phyloP scores from a whole-genome alignment of 2,797 vertebrate species.

The Eulemur rubriventer region DNA sequence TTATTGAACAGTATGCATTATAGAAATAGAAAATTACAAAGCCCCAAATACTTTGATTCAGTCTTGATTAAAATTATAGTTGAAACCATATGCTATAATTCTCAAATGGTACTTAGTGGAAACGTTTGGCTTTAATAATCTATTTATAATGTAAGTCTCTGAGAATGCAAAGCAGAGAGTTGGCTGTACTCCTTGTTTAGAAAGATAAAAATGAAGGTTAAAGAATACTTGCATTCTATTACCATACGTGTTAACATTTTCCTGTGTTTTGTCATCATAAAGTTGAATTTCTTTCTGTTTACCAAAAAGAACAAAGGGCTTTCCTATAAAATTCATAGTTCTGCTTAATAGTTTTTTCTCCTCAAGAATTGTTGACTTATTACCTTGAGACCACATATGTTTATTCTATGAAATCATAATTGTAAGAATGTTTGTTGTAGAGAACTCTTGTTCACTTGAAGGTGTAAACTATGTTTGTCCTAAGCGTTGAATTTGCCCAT shows the following conservation, averaged over 20 bases:
- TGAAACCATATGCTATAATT: neutral
- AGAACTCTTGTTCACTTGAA: neutral
- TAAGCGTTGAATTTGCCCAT: constrained; percentile 28
- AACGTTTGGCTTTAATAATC: constrained; percentile 39
- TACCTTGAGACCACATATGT: constrained; percentile 30
- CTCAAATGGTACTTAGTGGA: constrained; percentile 20
- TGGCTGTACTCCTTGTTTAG: constrained; percentile 41
- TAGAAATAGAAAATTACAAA: constrained; percentile 41
- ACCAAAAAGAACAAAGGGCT: neutral
- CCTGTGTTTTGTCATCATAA: constrained; percentile 37
- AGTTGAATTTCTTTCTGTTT: constrained; percentile 46
- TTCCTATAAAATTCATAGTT: constrained; percentile 27
- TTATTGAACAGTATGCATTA: constrained; percentile 24
- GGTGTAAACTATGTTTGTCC: neutral
- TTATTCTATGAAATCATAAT: constrained; percentile 24
- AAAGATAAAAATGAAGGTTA: constrained; percentile 61
- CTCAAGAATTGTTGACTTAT: neutral
- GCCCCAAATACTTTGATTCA: constrained; percentile 28
- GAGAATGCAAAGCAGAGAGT: constrained; percentile 14
- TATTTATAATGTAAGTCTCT: constrained; percentile 33
- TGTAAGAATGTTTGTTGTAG: neutral
- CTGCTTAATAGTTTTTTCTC: neutral
- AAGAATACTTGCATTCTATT: constrained; percentile 54
- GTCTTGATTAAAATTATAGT: constrained; percentile 48
- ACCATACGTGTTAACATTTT: constrained; percentile 39